phyloP scores from a whole-genome alignment of 2,797 vertebrate species.

The Furcifer pardalis region DNA sequence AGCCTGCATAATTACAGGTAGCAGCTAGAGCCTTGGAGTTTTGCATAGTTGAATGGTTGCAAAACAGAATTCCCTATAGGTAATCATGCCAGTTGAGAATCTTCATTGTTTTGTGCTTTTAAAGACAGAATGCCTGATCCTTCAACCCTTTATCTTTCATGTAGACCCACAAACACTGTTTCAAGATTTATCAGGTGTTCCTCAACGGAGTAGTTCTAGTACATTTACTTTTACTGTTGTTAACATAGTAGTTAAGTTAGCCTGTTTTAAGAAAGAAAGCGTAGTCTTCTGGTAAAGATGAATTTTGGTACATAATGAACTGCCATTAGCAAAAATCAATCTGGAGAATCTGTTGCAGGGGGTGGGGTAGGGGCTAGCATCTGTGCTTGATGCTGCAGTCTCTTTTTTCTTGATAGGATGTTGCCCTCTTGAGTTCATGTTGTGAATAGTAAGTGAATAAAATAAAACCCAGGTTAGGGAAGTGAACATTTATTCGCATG shows the following conservation, averaged over 20 bases:
- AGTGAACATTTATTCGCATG: neutral
- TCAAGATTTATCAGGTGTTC: neutral
- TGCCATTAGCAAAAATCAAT: neutral
- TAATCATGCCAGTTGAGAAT: neutral
- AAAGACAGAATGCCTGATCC: neutral
- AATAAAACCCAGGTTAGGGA: neutral
- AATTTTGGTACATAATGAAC: neutral
- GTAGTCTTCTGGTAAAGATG: neutral
- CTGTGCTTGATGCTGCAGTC: no score
- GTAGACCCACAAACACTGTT: neutral
- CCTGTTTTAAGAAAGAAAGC: neutral
- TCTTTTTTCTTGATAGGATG: neutral
- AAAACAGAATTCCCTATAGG: neutral
- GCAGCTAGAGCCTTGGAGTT: neutral
- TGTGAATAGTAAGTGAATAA: neutral
- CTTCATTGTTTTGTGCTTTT: neutral
- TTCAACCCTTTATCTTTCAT: neutral
- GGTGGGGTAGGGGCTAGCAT: no score
- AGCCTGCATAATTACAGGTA: neutral
- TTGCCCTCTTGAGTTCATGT: conserved; percentile 8
- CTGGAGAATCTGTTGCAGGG: no score
- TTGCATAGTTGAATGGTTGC: neutral
- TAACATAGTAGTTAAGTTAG: neutral
- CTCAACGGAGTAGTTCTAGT: neutral
- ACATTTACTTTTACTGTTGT: neutral